Percentiles rank a stretch among this genome's conserved stretches.
Evolutionary conservation across 2,797 vertebrate genomes (phyloP).

Genomic region (Vultur gryphus): DNA sequence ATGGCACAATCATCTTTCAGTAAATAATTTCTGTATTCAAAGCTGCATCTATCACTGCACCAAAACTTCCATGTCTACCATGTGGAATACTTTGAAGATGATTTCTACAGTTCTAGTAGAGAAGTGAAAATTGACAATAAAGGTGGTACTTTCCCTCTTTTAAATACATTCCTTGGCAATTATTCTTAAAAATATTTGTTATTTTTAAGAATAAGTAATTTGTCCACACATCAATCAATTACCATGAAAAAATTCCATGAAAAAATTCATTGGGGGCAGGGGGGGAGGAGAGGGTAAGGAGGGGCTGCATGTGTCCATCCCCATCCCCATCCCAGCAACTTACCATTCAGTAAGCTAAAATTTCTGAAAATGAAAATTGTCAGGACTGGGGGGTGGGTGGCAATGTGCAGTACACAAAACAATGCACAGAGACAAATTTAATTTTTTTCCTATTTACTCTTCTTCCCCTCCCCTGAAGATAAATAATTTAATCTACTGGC

Average conservation of each 20-base stretch:
- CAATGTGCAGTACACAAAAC: background rate
- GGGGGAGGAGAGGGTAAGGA: background rate
- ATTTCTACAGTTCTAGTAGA: background rate
- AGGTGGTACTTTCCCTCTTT: background rate
- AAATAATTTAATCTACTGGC: background rate
- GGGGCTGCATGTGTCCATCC: no score
- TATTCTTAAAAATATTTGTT: background rate
- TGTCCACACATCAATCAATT: background rate
- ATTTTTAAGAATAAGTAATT: background rate
- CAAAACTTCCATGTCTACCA: background rate
- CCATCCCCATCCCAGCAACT: background rate
- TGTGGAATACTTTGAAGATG: rapidly evolving
- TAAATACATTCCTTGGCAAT: background rate
- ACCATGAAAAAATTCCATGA: background rate
- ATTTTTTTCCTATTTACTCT: background rate
- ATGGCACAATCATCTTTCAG: background rate
- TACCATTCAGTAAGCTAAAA: background rate
- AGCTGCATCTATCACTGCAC: background rate
- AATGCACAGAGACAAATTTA: background rate
- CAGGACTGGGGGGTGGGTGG: background rate
- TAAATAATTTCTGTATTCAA: background rate
- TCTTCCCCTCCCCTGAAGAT: background rate
- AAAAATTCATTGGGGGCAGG: background rate
- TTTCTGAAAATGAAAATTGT: background rate
- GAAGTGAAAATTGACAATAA: background rate